These are phyloP conservation scores for Anhinga rufa DNA, from an alignment of 2,113 vertebrate genomes.

Conservation along the genomic window DNA sequence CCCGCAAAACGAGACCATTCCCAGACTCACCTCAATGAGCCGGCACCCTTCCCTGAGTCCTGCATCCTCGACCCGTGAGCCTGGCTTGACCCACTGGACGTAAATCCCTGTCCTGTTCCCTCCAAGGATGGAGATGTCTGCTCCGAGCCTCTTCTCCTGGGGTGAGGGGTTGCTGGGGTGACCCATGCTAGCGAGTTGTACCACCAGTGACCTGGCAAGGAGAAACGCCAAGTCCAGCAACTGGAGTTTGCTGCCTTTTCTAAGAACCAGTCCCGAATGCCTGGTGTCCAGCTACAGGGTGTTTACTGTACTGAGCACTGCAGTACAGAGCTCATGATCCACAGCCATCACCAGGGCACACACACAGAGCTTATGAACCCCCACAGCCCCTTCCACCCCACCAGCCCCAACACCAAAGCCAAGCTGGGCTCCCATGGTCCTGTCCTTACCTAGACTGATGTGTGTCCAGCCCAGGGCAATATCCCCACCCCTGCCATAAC, in stretches of 20 bases:
- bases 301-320: background rate
- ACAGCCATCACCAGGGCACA: background rate
- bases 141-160: constrained; percentile 67
- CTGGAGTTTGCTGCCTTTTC: background rate
- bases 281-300: background rate
- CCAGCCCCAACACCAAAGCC: background rate
- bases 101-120: constrained; percentile 84
- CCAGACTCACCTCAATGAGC: constrained; percentile 78
- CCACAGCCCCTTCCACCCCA: background rate
- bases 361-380: background rate
- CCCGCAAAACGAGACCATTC: background rate
- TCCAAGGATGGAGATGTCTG: constrained; percentile 77
- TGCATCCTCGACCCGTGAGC: constrained; percentile 75
- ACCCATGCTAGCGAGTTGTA: constrained; percentile 53
- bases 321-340: background rate
- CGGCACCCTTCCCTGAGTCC: constrained; percentile 81
- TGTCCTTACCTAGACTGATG: background rate
- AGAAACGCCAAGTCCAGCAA: background rate
- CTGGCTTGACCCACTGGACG: constrained; percentile 79
- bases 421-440: background rate
- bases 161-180: constrained; percentile 30
- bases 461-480: background rate
- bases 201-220: constrained; percentile 69
- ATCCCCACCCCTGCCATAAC: background rate
- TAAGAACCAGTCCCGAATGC: background rate